phyloP scores from a whole-genome alignment of 2,888 invertebrate species.

The Nebria brevicollis region DNA sequence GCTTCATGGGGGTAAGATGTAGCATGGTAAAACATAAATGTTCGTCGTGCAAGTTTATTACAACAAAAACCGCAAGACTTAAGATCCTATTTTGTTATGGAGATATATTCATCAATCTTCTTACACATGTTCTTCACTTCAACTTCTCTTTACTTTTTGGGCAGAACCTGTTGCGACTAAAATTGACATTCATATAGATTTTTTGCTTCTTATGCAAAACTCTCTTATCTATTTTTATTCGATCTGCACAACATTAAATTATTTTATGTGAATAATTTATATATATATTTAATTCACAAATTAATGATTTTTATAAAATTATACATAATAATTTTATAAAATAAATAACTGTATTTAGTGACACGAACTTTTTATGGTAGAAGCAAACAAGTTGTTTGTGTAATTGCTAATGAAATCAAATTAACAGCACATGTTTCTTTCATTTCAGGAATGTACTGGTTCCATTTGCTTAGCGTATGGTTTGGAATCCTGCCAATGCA shows the following conservation, averaged over 20 bases:
- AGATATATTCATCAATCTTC: neutral
- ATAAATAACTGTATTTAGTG: neutral
- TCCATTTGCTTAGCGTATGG: constrained; percentile 98
- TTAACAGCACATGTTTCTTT: constrained; percentile 11
- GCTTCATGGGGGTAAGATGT: constrained; percentile 89
- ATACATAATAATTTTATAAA: too few species aligned
- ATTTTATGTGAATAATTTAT: neutral
- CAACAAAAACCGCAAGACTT: neutral
- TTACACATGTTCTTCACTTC: neutral
- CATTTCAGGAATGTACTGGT: constrained; percentile 87
- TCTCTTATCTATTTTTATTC: neutral
- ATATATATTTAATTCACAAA: neutral
- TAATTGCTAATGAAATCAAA: neutral
- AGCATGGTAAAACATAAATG: neutral
- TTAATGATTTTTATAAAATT: neutral
- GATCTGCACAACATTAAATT: neutral
- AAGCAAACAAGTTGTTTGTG: neutral
- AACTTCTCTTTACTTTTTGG: neutral
- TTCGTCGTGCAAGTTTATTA: neutral
- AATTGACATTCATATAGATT: neutral
- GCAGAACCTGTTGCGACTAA: neutral
- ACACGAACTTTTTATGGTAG: neutral
- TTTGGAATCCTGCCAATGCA: constrained; percentile 94
- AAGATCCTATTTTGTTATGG: neutral
- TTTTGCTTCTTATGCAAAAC: neutral